These are phyloP conservation scores for Pocillopora verrucosa DNA, from an alignment of 64 coral and sea anemone species.

Conservation along the genomic window DNA sequence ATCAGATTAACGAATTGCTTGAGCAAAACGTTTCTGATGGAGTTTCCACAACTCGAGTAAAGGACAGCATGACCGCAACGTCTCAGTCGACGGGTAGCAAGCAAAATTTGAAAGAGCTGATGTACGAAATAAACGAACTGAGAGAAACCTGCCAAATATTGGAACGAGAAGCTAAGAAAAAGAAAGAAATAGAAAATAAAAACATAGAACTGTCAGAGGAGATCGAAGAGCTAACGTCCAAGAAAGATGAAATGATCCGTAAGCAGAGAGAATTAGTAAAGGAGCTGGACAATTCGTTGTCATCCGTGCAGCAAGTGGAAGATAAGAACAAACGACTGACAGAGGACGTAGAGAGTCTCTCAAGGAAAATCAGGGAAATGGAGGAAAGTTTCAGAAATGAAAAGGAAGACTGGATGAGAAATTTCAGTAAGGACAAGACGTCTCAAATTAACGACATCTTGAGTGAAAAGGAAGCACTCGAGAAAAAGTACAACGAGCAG, in stretches of 20 bases:
- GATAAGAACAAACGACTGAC: constrained; percentile 78
- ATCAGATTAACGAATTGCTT: constrained; percentile 65
- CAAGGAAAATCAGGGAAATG: constrained; percentile 84
- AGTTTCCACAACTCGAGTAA: not conserved
- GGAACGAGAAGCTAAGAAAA: constrained; percentile 63
- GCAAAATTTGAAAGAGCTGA: constrained; percentile 48
- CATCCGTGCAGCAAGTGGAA: constrained; percentile 49
- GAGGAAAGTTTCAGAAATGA: constrained; percentile 77
- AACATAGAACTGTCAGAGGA: constrained; percentile 77
- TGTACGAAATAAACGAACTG: constrained; percentile 54
- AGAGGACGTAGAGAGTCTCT: constrained; percentile 67
- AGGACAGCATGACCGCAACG: not conserved
- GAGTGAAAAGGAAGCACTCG: constrained; percentile 58
- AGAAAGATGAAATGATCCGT: constrained; percentile 63
- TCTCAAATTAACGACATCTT: constrained; percentile 51
- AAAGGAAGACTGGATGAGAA: constrained; percentile 66
- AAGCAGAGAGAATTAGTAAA: constrained; percentile 79
- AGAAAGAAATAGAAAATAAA: constrained; percentile 71
- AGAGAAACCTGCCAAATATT: constrained; percentile 50
- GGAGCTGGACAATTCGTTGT: constrained; percentile 69
- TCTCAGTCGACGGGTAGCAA: not conserved
- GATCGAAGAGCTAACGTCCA: constrained; percentile 58
- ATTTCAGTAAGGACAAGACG: constrained; percentile 63
- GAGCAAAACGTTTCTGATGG: not conserved
- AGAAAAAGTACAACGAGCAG: constrained; percentile 57